Base-by-base conservation (phyloP, 2,888 invertebrate genomes). In the Chymomyza procnemis region DNA sequence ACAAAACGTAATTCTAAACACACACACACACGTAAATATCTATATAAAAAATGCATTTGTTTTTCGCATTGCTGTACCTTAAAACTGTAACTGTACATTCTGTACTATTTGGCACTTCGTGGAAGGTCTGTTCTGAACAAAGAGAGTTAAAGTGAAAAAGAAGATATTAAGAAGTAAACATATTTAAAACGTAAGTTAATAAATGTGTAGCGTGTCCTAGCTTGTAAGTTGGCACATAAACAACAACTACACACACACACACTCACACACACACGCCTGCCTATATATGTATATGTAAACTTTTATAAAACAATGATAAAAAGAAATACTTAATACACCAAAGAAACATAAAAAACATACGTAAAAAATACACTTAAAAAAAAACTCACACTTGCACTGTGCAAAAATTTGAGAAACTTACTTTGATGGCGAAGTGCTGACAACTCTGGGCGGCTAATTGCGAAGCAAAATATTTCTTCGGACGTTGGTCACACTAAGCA, bases 31-130 rank as follows among this genome's bases (percentile, higher is more conserved):
- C 16, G 55, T 47, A 63, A 16, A 61, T 50, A 68, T 47, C 16
- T 47, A n/a, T 47, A n/a, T n/a, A 50, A 4, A n/a, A 19, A 18
- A 50, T 50, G 50, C 16, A 74, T 83, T 86, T 81, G 70, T 76
- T 84, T 71, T 84, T 84, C 86, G 84, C 84, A 82, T 82, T 85
- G 85, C 86, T 86, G 82, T 85, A 86, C 83, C 87, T 83, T 73
- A 72, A 76, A 71, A 66, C 76, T 79, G 71, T 79, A 79, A 71
- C 80, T 85, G 78, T 80, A 80, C 80, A 83, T 83, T 72, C 80
- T 78, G 83, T 85, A 83, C 80, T 82, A 73, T 80, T 71, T 70
- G 68, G 79, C 76, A 72, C 79, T 85, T 82, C 80, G 66, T 82
- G 85, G 80, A 82, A 85, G 82, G 70, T 82, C 80, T 77, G 64